These are phyloP conservation scores for Puffinus mauretanicus DNA, from an alignment of 2,113 vertebrate species.

Conservation along the genomic window DNA sequence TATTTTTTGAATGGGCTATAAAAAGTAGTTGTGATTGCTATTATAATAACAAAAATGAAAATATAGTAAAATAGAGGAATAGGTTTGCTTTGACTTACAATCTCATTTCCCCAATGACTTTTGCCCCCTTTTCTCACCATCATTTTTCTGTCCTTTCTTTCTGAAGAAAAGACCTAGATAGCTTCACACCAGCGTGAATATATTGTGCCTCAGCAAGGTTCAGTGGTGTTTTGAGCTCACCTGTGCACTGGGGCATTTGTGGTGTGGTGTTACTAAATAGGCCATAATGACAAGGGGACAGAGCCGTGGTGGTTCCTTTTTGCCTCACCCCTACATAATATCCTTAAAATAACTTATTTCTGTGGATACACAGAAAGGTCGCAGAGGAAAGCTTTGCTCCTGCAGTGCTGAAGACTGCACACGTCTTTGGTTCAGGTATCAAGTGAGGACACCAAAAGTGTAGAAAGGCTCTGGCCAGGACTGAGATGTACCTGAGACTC, in stretches of 20 bases:
- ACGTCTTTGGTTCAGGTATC: background rate
- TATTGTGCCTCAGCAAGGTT: background rate
- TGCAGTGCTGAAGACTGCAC: background rate
- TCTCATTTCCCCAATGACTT: background rate
- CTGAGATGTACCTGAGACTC: background rate
- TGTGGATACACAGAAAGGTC: background rate
- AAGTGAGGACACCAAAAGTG: background rate
- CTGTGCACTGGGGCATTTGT: background rate
- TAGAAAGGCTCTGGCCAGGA: background rate
- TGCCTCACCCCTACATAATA: background rate
- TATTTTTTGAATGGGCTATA: background rate
- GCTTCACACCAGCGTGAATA: background rate
- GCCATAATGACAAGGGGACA: background rate
- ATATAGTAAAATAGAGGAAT: background rate
- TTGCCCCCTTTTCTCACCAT: background rate
- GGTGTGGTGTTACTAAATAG: background rate
- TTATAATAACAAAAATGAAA: background rate
- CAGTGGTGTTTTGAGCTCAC: background rate
- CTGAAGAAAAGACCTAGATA: background rate
- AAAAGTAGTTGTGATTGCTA: background rate
- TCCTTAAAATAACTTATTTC: background rate
- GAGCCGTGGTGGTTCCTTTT: background rate
- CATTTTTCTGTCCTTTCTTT: background rate
- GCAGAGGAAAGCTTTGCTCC: background rate
- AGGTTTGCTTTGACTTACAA: background rate